Base-by-base conservation (phyloP, 2,797 vertebrate genomes). In the Pempheris klunzingeri region DNA sequence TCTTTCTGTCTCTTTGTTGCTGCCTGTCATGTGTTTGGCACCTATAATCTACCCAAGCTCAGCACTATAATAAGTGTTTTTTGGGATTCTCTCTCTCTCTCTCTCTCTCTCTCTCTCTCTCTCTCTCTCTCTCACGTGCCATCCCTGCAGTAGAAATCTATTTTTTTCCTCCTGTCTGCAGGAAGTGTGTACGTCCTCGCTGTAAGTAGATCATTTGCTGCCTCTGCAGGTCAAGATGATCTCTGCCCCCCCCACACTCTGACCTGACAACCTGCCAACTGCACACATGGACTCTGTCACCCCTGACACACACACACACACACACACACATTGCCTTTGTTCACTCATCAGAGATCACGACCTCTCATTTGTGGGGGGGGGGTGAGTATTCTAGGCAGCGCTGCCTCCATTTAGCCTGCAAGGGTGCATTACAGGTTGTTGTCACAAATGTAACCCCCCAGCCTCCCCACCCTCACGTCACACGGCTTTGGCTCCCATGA, bases 21-120 rank as follows among this genome's bases (percentile, higher is more conserved):
- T 60, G 74, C 44, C 53, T 66, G 74, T 58, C 77, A 17, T 76
- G 59, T 66, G 73, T 78, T 82, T 59, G 81, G 60, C 77, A 80
- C n/a, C 62, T 43, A 17, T 36, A 47, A 80, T 73, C 74, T 75
- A 76, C 62, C 46, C 38, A 9, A 62, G 44, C 61, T 84, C 80
- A 70, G 55, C 49, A 28, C 30, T 8, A 6, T 54, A 4, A 47
- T 38, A 6, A 62, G 30, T 71, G 32, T 67, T 65, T 30, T 26
- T 13, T 24, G 36, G 55, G 53, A n/a, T n/a, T n/a, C 46, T 17
- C n/a, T 60, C 18, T 66, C 39, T n/a, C 12, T 43, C 24, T 17
- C 36, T 50, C 38, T 58, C 70, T 17, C n/a, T 60, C 18, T 66
- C 39, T n/a, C 12, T 43, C 24, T 17, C 46, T 17, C n/a, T 60